phyloP scores from a whole-genome alignment of 2,888 invertebrate species.

The Drosophila setosimentum region DNA sequence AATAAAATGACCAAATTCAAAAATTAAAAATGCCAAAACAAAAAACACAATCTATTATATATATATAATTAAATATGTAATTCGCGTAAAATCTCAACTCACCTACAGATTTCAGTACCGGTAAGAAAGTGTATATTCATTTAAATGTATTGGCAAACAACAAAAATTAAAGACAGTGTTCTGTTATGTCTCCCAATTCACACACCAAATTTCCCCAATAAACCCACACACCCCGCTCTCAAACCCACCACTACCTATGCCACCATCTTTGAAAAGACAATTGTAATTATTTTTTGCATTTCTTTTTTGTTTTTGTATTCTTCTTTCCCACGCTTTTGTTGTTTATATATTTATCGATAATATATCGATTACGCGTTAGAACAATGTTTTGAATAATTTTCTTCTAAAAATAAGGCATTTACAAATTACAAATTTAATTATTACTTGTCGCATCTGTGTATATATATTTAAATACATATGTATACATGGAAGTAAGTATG shows the following conservation, averaged over 20 bases:
- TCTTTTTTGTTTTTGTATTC: not conserved
- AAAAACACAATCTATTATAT: constrained; percentile 12
- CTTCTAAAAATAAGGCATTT: not conserved
- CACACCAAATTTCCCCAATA: constrained; percentile 11
- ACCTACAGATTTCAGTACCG: constrained; percentile 82
- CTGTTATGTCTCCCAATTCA: constrained; percentile 43
- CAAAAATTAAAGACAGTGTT: constrained; percentile 49
- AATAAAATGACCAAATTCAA: constrained; percentile 31
- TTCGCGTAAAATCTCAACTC: constrained; percentile 59
- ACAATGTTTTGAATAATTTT: not conserved
- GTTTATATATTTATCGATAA: not conserved
- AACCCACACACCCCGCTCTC: not conserved
- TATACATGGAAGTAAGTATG: constrained; percentile 2
- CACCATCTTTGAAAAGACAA: not conserved
- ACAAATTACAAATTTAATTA: not conserved
- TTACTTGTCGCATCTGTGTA: not conserved
- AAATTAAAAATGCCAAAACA: constrained; percentile 27
- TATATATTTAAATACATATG: constrained; percentile 6
- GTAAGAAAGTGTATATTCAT: constrained; percentile 77
- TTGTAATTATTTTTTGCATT: not conserved
- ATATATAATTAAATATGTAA: constrained; percentile 24
- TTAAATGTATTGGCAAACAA: constrained; percentile 66
- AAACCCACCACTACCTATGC: not conserved
- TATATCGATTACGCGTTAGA: not conserved
- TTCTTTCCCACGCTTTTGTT: not conserved